Evolutionary conservation across 2,888 invertebrate species (phyloP), one percentile per base, ranked within the genome.

Genomic region (Cantharis rufa): DNA sequence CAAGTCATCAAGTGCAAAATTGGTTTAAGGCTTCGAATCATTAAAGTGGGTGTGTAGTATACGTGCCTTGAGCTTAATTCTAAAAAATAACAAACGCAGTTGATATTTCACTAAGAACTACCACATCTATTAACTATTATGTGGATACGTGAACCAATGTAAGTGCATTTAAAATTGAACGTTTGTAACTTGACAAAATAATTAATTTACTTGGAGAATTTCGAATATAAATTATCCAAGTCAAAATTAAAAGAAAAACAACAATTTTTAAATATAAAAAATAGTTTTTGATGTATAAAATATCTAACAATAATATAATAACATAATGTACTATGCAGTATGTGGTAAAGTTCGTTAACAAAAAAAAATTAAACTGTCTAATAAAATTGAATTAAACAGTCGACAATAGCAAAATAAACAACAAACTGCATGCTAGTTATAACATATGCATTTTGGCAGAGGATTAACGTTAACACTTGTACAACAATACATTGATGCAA

Each of bases 1-100:
- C 78, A 78, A 78, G 78, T 72, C 78, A 78, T 78, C 78, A 78
- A 78, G 78, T 75, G 72, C 78, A 78, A 78, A 78, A 78, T 78
- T 78, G 78, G 78, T 75, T 78, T 78, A 78, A 75, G 75, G 68
- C 75, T 69, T 78, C 75, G 78, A 75, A 78, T 78, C 78, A 78
- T 78, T 78, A 78, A 78, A 74, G 74, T 77, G 61, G 75, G 78
- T 75, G 69, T 66, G 70, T 69, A 69, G 75, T 72, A 72, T 75
- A 78, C 75, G 78, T 75, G 63, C 63, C 64, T 72, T 64, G 72
- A 72, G 77, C n/a, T 75, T 72, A 75, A 75, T 75, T 78, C 18
- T 15, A 21, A 69, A 78, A 72, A 64, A 77, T 74, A 66, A 16
- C 21, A 66, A 66, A 66, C 18, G 27, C 15, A 15, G n/a, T 62